phyloP scores from a whole-genome alignment of 2,888 invertebrate genomes.

The Palloptera scutellata region DNA sequence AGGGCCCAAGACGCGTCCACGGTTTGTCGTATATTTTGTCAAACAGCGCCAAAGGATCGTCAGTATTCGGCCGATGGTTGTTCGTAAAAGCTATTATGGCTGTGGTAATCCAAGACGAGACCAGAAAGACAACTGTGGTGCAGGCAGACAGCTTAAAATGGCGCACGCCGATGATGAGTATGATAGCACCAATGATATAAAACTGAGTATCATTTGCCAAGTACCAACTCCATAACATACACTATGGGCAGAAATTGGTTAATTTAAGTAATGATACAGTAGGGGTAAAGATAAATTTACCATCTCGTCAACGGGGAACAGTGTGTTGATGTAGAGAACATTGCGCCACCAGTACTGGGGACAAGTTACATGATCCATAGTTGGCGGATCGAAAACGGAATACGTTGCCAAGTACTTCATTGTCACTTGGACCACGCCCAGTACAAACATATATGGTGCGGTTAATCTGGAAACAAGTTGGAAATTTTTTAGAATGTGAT shows the following conservation, averaged over 20 bases:
- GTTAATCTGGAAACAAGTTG: slow-evolving; percentile 72
- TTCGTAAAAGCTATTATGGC: slow-evolving; percentile 81
- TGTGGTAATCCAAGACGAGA: slow-evolving; percentile 82
- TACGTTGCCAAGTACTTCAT: slow-evolving; percentile 86
- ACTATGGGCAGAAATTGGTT: slow-evolving; percentile 66
- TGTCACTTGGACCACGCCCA: slow-evolving; percentile 84
- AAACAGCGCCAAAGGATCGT: slow-evolving; percentile 84
- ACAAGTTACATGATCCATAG: slow-evolving; percentile 82
- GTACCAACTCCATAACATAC: slow-evolving; percentile 93
- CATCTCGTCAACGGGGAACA: slow-evolving; percentile 86
- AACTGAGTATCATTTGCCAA: slow-evolving; percentile 88
- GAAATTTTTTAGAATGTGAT: no score
- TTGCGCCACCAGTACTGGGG: slow-evolving; percentile 90
- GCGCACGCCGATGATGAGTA: slow-evolving; percentile 80
- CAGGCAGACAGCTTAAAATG: slow-evolving; percentile 80
- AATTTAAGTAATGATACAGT: no score
- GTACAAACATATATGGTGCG: slow-evolving; percentile 82
- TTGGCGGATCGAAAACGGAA: slow-evolving; percentile 85
- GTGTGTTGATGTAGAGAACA: slow-evolving; percentile 83
- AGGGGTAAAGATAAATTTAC: slow-evolving; percentile 64
- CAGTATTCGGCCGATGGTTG: slow-evolving; percentile 79
- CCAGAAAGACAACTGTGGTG: slow-evolving; percentile 71
- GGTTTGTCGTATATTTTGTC: slow-evolving; percentile 91
- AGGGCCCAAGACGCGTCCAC: slow-evolving; percentile 86
- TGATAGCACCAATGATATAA: slow-evolving; percentile 81